Evolutionary conservation across 2,113 vertebrate species (phyloP), one percentile per base, ranked within the genome.

Genomic region (Genyomyrus donnyi): DNA sequence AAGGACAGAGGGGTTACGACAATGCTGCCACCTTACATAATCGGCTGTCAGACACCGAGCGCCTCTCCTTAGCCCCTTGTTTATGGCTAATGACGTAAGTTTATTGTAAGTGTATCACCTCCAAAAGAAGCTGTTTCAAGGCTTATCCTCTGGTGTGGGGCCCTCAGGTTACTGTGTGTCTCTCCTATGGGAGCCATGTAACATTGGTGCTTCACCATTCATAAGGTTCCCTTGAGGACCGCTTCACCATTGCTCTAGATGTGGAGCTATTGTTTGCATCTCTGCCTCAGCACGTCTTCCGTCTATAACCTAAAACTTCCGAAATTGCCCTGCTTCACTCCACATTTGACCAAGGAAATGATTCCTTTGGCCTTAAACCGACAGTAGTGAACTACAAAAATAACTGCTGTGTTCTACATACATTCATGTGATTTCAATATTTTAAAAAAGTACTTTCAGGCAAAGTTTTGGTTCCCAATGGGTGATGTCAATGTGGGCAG

Each of bases 401-500:
- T 80, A 42, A 42, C 31, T 50, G 13, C 84, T 53, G 39, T 88
- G n/a, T 62, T 88, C 52, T 58, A 88, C 52, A 35, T 80, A 39
- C 87, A 42, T 87, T 87, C 17, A 52, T 45, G 42, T 58, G 35
- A 88, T 88, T 88, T 58, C 87, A 88, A 2, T 88, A 80, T 19
- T 39, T 80, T 7, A 80, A 42, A 39, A 39, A 80, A 80, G 31
- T 42, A 80, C 74, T 42, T 80, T 15, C 74, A 35, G 15, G 5
- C 35, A 80, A 42, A 35, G 17, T 80, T 80, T 19, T 39, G 31
- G 31, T 80, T 42, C 35, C 74, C 74, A 42, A 19, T 35, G 74
- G 74, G 74, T 39, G 31, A 77, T 17, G 70, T 31, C 31, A 15
- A 5, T 66, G 58, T 66, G n/a, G n/a, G 62, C 10, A 27, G 62